Evolutionary conservation across 92 coral and sea anemone genomes (phyloP).

Genomic region (Ricordea florida): DNA sequence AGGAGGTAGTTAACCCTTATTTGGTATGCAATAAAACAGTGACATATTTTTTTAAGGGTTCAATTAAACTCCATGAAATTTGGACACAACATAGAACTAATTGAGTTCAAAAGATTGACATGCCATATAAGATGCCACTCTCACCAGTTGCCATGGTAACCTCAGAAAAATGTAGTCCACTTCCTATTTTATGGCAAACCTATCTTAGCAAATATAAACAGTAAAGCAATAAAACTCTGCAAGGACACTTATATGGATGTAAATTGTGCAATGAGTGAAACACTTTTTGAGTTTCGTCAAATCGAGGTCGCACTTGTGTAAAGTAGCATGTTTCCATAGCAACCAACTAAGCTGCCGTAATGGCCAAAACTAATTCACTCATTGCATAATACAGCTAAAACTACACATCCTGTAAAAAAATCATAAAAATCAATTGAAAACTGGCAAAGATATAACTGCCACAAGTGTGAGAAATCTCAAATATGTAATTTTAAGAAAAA

Average conservation of each 20-base stretch:
- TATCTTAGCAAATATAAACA: background rate
- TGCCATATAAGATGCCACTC: background rate
- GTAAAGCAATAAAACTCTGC: background rate
- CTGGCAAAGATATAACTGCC: conserved; percentile 16
- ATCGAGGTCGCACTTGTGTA: too few species aligned
- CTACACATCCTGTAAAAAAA: background rate
- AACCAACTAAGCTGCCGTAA: background rate
- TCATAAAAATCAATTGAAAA: conserved; percentile 14
- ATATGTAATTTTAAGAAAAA: background rate
- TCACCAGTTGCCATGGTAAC: conserved; percentile 18
- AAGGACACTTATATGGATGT: background rate
- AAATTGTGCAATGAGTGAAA: conserved; percentile 10
- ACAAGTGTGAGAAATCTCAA: background rate
- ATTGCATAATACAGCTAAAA: too few species aligned
- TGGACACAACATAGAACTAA: background rate
- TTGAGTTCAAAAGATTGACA: background rate
- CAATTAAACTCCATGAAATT: conserved; percentile 8
- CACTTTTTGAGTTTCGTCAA: background rate
- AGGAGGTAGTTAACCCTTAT: background rate
- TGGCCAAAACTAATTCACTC: too few species aligned
- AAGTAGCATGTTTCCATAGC: conserved; percentile 18
- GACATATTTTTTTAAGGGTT: background rate
- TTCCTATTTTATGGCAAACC: background rate
- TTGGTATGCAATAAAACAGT: background rate
- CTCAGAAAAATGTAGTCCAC: background rate